Evolutionary conservation across 1,140 invertebrate species (phyloP).

Genomic region (Sycophila sp.): DNA sequence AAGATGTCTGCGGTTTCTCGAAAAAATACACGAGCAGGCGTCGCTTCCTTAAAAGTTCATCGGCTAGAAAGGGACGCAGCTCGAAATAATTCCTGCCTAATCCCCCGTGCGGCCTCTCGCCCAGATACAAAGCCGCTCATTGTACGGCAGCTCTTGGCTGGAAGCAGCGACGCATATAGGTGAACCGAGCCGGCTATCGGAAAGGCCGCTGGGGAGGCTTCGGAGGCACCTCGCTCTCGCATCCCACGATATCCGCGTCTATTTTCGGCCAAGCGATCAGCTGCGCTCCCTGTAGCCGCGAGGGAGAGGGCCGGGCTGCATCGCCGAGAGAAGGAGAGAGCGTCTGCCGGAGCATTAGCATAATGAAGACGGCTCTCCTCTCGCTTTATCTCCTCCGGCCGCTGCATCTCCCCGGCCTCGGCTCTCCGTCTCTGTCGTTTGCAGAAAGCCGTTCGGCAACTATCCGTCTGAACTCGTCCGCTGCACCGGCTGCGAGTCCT

Average conservation of each 20-base stretch:
- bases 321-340: too few relatives aligned
- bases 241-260: slow-evolving; percentile 56
- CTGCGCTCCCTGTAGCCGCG: too few relatives aligned
- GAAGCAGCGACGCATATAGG: too few relatives aligned
- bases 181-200: too few relatives aligned
- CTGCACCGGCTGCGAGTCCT: slow-evolving; percentile 1
- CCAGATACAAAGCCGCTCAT: not conserved
- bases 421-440: slow-evolving; percentile 46
- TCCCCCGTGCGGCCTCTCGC: not conserved
- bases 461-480: slow-evolving; percentile 38
- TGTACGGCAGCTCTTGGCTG: not conserved
- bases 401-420: slow-evolving; percentile 16
- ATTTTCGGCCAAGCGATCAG: slow-evolving; percentile 57
- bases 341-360: slow-evolving; percentile 54
- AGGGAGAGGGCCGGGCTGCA: not conserved
- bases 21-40: too few relatives aligned
- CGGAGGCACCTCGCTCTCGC: slow-evolving; percentile 37
- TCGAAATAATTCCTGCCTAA: not conserved
- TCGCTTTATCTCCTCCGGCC: not conserved
- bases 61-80: not conserved
- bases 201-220: not conserved
- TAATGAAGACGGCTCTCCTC: slow-evolving; percentile 57
- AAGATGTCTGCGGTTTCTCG: too few relatives aligned
- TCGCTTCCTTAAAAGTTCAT: not conserved
- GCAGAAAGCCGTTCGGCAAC: slow-evolving; percentile 54